phyloP scores from a whole-genome alignment of 2,888 invertebrate species.

The Priocnemis perturbator region DNA sequence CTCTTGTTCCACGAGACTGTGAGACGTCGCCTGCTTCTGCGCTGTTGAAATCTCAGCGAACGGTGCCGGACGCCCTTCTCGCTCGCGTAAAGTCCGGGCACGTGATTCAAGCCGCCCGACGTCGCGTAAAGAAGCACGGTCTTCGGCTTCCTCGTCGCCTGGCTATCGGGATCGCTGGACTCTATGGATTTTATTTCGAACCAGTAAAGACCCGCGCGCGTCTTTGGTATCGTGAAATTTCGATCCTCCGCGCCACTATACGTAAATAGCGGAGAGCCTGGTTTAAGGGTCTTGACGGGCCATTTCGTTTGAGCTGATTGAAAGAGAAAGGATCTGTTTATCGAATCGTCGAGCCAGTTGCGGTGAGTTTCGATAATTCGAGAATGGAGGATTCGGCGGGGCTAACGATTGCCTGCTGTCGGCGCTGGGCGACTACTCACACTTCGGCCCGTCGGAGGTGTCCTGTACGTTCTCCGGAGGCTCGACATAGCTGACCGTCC shows the following conservation, averaged over 20 bases:
- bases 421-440: constrained; percentile 51
- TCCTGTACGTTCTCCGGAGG: constrained; percentile 69
- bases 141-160: constrained; percentile 51
- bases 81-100: constrained; percentile 57
- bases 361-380: not conserved
- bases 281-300: constrained; percentile 71
- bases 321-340: constrained; percentile 10
- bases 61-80: constrained; percentile 59
- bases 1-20: constrained; percentile 73
- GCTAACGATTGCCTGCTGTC: too few species aligned
- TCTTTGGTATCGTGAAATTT: constrained; percentile 70
- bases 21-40: constrained; percentile 69
- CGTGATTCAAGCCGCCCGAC: constrained; percentile 64
- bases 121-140: constrained; percentile 72
- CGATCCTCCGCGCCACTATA: constrained; percentile 71
- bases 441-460: constrained; percentile 62
- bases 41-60: constrained; percentile 68
- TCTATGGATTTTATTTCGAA: constrained; percentile 70
- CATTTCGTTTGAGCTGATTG: constrained; percentile 55
- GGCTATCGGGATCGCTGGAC: constrained; percentile 20
- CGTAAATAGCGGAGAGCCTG: constrained; percentile 70
- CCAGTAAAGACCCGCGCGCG: constrained; percentile 70
- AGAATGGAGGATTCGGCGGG: not conserved
- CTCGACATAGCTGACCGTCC: constrained; percentile 72
- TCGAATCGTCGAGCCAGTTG: not conserved